phyloP scores from a whole-genome alignment of 2,888 invertebrate species.

The Caenorhabditis wallacei region DNA sequence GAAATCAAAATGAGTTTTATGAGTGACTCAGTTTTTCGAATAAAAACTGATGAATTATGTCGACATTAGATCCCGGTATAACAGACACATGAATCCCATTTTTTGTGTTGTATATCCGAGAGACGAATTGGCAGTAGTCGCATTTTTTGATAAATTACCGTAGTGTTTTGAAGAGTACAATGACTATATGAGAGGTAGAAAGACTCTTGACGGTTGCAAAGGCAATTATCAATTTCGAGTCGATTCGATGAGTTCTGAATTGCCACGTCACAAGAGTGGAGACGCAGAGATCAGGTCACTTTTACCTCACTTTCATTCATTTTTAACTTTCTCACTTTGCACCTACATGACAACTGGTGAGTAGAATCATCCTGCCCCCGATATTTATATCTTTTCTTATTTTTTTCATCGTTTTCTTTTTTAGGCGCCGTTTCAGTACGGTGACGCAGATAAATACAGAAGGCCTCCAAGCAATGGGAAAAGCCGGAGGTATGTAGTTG shows the following conservation, averaged over 20 bases:
- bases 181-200: background rate
- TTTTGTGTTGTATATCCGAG: conserved; percentile 21
- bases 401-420: conserved; percentile 6
- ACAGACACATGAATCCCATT: background rate
- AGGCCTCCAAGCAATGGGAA: conserved; percentile 70
- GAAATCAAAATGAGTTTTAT: conserved; percentile 30
- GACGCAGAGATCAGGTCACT: conserved; percentile 53
- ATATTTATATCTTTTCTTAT: background rate
- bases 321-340: conserved; percentile 47
- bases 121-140: conserved; percentile 23
- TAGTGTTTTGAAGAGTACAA: conserved; percentile 11
- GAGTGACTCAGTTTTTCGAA: background rate
- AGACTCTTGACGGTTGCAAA: conserved; percentile 25
- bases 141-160: conserved; percentile 65
- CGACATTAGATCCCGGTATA: conserved; percentile 28
- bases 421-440: conserved; percentile 80
- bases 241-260: conserved; percentile 66
- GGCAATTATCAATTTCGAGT: conserved; percentile 69
- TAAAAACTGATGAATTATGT: conserved; percentile 24
- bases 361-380: conserved; percentile 3
- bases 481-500: conserved; percentile 56
- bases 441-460: conserved; percentile 80
- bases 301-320: conserved; percentile 11
- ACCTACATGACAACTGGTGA: conserved; percentile 66
- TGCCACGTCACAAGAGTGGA: conserved; percentile 58